These are phyloP conservation scores for Sciurus vulgaris DNA, from an alignment of 2,797 vertebrate genomes.

Conservation along the genomic window DNA sequence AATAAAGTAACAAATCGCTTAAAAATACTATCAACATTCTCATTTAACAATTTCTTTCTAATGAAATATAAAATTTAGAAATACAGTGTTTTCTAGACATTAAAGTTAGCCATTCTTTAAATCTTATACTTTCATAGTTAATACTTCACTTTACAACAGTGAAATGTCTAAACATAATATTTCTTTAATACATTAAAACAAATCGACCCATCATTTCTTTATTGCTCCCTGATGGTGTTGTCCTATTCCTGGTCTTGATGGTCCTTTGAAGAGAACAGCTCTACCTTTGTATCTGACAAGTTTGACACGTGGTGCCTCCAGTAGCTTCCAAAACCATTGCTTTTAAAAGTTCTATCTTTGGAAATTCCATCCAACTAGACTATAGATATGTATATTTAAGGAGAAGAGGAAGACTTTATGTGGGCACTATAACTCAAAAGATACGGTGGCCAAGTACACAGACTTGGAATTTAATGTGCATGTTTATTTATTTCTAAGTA, in stretches of 20 bases:
- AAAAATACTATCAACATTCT: constrained; percentile 30
- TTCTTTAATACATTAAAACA: not conserved
- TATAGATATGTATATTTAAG: not conserved
- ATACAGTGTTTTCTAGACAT: not conserved
- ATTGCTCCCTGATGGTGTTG: not conserved
- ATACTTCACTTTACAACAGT: not conserved
- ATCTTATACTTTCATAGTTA: not conserved
- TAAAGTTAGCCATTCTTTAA: not conserved
- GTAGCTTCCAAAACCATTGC: not conserved
- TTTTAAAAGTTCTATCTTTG: not conserved
- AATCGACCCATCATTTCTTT: not conserved
- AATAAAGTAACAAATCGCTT: not conserved
- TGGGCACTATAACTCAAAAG: not conserved
- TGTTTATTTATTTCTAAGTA: not conserved
- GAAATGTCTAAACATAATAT: not conserved
- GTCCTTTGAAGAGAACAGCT: not conserved
- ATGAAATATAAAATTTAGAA: constrained; percentile 43
- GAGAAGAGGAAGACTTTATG: not conserved
- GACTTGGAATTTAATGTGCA: not conserved
- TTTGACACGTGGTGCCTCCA: not conserved
- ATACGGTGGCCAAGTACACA: not conserved
- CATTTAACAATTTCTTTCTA: not conserved
- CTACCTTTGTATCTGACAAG: not conserved
- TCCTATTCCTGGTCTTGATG: not conserved
- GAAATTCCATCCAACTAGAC: not conserved